phyloP scores from a whole-genome alignment of 2,113 vertebrate species.

The Atractosteus spatula region DNA sequence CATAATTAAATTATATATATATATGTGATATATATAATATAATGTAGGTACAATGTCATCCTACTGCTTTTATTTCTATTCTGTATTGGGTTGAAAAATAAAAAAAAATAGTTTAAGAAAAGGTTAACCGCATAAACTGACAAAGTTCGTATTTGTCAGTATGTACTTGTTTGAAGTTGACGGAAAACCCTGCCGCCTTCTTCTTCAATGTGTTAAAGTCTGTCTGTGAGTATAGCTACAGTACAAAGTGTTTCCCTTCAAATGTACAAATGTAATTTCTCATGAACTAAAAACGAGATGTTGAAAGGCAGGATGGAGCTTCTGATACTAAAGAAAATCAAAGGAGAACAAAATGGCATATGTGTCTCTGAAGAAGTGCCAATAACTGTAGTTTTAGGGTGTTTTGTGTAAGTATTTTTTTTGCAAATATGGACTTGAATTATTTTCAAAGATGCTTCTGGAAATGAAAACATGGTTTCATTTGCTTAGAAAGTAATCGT shows the following conservation, averaged over 20 bases:
- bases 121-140: slow-evolving; percentile 14
- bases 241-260: slow-evolving; percentile 30
- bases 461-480: not conserved
- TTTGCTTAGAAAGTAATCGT: slow-evolving; percentile 10
- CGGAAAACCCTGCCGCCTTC: not conserved
- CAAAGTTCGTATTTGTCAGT: slow-evolving; percentile 12
- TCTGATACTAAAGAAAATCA: not conserved
- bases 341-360: not conserved
- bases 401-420: no score
- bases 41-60: slow-evolving; percentile 11
- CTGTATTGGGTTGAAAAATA: slow-evolving; percentile 30
- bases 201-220: slow-evolving; percentile 29
- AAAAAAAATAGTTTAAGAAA: slow-evolving; percentile 18
- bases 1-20: slow-evolving; percentile 5
- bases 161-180: slow-evolving; percentile 20
- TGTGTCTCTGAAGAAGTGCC: not conserved
- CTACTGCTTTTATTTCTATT: slow-evolving; percentile 26
- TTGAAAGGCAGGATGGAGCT: not conserved
- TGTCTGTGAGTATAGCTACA: slow-evolving; percentile 34
- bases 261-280: slow-evolving; percentile 33
- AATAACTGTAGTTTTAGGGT: not conserved
- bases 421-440: no score
- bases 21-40: slow-evolving; percentile 1
- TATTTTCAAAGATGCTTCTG: no score
- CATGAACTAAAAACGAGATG: slow-evolving; percentile 22